Percentiles rank a stretch among this genome's conserved stretches.
phyloP scores from a whole-genome alignment of 2,888 invertebrate genomes.

The Drosophila paracracens region DNA sequence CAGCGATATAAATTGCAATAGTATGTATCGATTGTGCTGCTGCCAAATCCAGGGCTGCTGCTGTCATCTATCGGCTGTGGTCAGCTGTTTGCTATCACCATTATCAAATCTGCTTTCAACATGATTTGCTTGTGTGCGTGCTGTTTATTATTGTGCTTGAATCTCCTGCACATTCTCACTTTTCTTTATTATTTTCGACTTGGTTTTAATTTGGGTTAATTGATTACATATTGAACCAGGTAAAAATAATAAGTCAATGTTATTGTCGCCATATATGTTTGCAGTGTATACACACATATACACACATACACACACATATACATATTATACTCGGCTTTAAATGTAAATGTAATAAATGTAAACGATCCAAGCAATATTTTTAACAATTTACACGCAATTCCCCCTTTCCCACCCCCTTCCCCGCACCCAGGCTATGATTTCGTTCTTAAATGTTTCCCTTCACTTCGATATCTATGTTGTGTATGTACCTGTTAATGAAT shows the following conservation, averaged over 20 bases:
- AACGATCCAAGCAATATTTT: neutral
- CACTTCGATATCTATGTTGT: neutral
- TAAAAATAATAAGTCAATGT: constrained; percentile 14
- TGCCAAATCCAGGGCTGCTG: constrained; percentile 17
- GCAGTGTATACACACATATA: neutral
- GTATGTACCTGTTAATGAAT: neutral
- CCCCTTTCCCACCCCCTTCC: neutral
- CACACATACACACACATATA: neutral
- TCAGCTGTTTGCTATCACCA: constrained; percentile 40
- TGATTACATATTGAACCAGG: constrained; percentile 18
- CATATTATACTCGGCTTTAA: neutral
- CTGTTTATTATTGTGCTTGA: constrained; percentile 28
- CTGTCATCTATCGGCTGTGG: neutral
- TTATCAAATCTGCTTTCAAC: constrained; percentile 15
- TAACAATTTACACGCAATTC: neutral
- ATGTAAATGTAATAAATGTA: neutral
- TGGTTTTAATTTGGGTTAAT: constrained; percentile 5
- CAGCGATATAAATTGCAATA: neutral
- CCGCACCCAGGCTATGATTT: neutral
- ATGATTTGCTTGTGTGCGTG: constrained; percentile 16
- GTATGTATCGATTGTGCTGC: neutral
- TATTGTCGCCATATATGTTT: neutral
- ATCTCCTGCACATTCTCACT: neutral
- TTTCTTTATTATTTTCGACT: constrained; percentile 8
- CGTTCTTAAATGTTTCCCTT: neutral